Evolutionary conservation across 2,113 vertebrate genomes (phyloP), one percentile per base, ranked within the genome.

Genomic region (Psilopogon haemacephalus): DNA sequence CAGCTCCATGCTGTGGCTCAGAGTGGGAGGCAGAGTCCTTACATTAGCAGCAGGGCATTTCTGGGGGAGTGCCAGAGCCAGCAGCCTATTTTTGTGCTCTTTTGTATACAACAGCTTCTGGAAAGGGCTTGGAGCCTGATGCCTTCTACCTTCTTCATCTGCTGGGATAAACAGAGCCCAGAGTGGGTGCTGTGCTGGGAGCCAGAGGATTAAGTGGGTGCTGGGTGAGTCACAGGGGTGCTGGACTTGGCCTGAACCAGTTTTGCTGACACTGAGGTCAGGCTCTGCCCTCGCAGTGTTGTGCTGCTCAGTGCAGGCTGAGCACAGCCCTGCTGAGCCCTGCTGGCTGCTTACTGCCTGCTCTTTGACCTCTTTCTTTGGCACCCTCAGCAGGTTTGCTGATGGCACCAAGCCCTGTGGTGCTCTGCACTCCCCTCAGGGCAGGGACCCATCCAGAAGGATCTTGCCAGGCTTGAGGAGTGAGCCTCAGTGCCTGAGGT

Each of bases 1-100:
- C 65, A 23, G 28, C 70, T 55, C 88, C 55, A 5, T 50, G 32
- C 2, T 2, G 0, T 78, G 68, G 19, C 50, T 6, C 54, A 6
- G 74, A 74, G 67, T 16, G 28, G 58, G n/a, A 88, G 62, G 83
- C 79, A 85, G 75, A 75, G 55, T 82, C 83, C 75, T 74, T 35
- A 44, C 44, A 67, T 4, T 8, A 68, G 79, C 86, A 37, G 58
- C 0, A 52, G 75, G 75, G 55, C 59, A 32, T 64, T 64, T 60
- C 59, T 92, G 91, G 71, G 68, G 71, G 12, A 40, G 17, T 24
- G 91, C 86, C 86, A 93, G 71, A 63, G 40, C 42, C 54, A 23
- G 40, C 88, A 42, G 17, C 58, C 42, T 67, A 10, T 68, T 88
- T 80, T 42, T 93, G 52, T 46, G 24, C 72, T 83, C 69, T 52